phyloP scores from a whole-genome alignment of 2,113 vertebrate genomes.

The Amazona vittata region DNA sequence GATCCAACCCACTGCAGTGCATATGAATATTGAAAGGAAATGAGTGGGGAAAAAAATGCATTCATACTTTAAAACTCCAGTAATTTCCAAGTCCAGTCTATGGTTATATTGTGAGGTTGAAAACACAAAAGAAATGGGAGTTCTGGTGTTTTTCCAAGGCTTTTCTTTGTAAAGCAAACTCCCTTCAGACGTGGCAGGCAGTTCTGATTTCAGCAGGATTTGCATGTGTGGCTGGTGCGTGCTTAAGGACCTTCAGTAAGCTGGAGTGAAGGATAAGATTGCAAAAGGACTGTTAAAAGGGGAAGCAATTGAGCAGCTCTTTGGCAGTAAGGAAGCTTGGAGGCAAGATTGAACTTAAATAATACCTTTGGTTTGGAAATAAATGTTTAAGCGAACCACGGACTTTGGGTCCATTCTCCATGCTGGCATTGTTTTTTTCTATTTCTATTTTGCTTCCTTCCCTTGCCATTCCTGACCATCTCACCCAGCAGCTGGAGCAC shows the following conservation, averaged over 20 bases:
- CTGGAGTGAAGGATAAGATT: background rate
- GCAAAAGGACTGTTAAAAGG: background rate
- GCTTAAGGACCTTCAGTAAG: background rate
- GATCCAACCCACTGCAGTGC: background rate
- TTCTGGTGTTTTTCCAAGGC: background rate
- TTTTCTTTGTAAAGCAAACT: background rate
- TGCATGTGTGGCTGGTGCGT: background rate
- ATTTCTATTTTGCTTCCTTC: background rate
- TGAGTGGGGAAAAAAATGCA: background rate
- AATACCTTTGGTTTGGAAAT: background rate
- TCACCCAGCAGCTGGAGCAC: background rate
- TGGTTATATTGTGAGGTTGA: background rate
- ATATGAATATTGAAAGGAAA: background rate
- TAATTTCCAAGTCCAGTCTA: background rate
- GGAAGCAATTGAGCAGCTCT: background rate
- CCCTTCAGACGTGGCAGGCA: background rate
- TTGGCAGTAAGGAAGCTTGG: background rate
- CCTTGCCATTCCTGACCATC: accelerated
- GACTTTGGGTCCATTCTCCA: background rate
- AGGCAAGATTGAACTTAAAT: background rate
- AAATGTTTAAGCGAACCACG: accelerated
- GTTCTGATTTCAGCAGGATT: background rate
- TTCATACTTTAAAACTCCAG: background rate
- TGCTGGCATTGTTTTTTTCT: accelerated
- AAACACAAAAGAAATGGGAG: background rate